Base-by-base conservation (phyloP, 2,113 vertebrate genomes). In the Verasper variegatus region DNA sequence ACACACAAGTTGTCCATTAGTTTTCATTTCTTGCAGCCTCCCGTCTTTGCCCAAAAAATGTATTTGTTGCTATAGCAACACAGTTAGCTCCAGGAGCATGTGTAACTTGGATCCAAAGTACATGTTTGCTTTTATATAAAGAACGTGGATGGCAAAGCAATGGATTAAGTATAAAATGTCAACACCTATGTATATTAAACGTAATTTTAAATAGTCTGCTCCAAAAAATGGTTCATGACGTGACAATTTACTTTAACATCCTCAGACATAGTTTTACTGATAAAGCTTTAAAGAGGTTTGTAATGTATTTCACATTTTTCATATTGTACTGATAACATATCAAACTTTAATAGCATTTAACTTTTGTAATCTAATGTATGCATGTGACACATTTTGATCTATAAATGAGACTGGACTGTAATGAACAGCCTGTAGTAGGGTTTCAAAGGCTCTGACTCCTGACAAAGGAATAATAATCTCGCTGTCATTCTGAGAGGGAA, bases 1-100 rank as follows among this genome's bases (percentile, higher is more conserved):
- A 35, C 63, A n/a, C 15, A 70, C 26, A 52, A 37, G 40, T 13
- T 40, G 11, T 57, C 57, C 9, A 64, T 68, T 70, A 60, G n/a
- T n/a, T 76, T 64, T 54, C 2, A 60, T 71, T 73, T 49, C 56
- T 54, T 55, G 8, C 26, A 40, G 24, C 17, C 27, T 24, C 0
- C 21, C 60, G 60, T 18, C 37, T 45, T 23, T 47, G 11, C 52
- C 52, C 54, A 26, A 40, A 80, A 81, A 71, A 74, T 74, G 11
- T 24, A 37, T 55, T 27, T 65, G 69, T 86, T 81, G 72, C 71
- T 18, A 54, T 67, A 71, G 80, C 71, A 83, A 76, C 71, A 54
- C 15, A 15, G 5, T 42, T 14, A 69, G 23, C 61, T 57, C 58
- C 8, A 59, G 15, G 49, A 13, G 7, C 12, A 59, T 60, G 7